Evolutionary conservation across 2,888 invertebrate species (phyloP).

Genomic region (Apotomis capreana): DNA sequence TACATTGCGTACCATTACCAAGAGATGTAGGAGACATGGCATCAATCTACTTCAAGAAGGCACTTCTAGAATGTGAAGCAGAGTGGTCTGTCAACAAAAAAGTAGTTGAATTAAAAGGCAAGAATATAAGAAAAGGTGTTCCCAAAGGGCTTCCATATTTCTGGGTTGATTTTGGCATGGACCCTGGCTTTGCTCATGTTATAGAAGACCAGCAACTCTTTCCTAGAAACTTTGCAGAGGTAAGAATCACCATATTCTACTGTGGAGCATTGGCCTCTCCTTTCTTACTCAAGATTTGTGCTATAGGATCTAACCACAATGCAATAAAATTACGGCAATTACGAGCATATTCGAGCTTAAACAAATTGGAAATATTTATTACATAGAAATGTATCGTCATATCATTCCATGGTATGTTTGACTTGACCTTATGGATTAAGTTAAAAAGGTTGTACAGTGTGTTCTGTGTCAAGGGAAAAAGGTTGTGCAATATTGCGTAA

Average conservation of each 20-base stretch:
- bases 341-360: too few relatives aligned
- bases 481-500: slow-evolving; percentile 10
- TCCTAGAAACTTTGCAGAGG: slow-evolving; percentile 95
- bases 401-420: too few relatives aligned
- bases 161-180: slow-evolving; percentile 95
- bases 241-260: slow-evolving; percentile 56
- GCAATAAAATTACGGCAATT: too few relatives aligned
- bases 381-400: too few relatives aligned
- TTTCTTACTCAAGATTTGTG: too few relatives aligned
- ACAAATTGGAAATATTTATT: too few relatives aligned
- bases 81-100: slow-evolving; percentile 99
- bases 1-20: slow-evolving; percentile 95
- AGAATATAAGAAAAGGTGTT: slow-evolving; percentile 90
- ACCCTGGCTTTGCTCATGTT: slow-evolving; percentile 97
- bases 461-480: too few relatives aligned
- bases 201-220: slow-evolving; percentile 96
- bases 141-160: slow-evolving; percentile 98
- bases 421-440: too few relatives aligned
- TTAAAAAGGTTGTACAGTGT: too few relatives aligned
- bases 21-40: slow-evolving; percentile 93
- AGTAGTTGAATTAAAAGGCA: slow-evolving; percentile 81
- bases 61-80: slow-evolving; percentile 95
- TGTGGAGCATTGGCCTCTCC: too few relatives aligned
- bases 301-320: too few relatives aligned
- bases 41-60: slow-evolving; percentile 99